Percentiles rank a stretch among this genome's conserved stretches.
Evolutionary conservation across 2,797 vertebrate species (phyloP).

Genomic region (Pipistrellus nathusii): DNA sequence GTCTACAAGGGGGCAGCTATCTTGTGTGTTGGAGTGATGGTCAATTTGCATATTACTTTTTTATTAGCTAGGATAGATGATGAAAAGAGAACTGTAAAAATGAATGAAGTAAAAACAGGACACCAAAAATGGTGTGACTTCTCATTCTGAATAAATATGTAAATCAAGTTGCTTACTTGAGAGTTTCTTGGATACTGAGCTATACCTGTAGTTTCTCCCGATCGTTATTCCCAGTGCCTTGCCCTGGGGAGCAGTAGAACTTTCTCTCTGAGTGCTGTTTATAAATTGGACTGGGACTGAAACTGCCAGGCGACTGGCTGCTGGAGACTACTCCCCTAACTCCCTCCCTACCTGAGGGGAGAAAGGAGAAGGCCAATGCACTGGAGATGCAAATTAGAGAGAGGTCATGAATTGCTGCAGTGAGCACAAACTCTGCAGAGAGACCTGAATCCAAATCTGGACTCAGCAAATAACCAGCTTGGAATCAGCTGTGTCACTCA

Average conservation of each 20-base stretch:
- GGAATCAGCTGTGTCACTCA: neutral
- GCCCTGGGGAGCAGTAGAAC: neutral
- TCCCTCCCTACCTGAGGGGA: neutral
- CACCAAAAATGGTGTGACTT: neutral
- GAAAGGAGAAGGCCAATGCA: neutral
- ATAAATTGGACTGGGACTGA: neutral
- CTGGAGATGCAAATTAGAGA: neutral
- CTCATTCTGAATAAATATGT: neutral
- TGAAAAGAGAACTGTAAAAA: neutral
- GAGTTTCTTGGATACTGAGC: neutral
- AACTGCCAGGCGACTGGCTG: neutral
- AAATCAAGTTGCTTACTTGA: neutral
- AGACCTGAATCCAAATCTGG: neutral
- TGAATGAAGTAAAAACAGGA: conserved; percentile 4
- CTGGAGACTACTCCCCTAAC: neutral
- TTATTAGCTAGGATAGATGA: neutral
- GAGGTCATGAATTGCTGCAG: neutral
- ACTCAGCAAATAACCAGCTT: neutral
- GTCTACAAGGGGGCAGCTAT: no score
- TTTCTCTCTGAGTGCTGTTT: neutral
- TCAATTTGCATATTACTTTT: no score
- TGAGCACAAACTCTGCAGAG: neutral
- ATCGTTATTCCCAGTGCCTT: neutral
- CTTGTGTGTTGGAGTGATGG: no score
- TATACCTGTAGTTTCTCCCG: neutral